A percentile compares a stretch with the other conserved stretches of the same genome.
phyloP scores from a whole-genome alignment of 2,888 invertebrate species.

The Rhaphigaster nebulosa region DNA sequence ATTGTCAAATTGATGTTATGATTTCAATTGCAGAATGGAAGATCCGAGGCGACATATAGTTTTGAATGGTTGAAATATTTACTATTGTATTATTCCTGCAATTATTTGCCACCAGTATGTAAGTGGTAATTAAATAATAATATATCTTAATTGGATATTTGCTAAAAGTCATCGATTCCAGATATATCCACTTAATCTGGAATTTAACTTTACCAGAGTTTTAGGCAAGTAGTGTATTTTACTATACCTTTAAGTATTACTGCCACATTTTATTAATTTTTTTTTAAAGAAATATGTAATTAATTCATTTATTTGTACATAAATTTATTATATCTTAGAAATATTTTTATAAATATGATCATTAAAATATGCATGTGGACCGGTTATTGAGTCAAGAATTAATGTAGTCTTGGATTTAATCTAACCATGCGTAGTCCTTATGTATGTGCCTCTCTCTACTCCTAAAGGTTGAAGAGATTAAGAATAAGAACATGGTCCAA shows the following conservation, averaged over 20 bases:
- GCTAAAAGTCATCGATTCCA: background rate
- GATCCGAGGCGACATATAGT: background rate
- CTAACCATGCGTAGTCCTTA: no score
- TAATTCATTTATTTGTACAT: background rate
- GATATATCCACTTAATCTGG: background rate
- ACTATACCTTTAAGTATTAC: background rate
- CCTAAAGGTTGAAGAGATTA: no score
- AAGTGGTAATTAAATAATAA: background rate
- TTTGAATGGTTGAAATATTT: slow-evolving; percentile 4
- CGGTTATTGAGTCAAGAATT: no score
- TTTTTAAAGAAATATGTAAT: background rate
- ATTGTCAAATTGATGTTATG: background rate
- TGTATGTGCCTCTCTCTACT: no score
- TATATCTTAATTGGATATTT: background rate
- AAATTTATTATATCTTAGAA: background rate
- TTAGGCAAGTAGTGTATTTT: background rate
- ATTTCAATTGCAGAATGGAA: slow-evolving; percentile 9
- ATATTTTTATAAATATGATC: background rate
- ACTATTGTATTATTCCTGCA: background rate
- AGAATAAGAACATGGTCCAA: no score
- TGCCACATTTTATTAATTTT: background rate
- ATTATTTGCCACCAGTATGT: background rate
- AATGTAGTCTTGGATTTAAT: no score
- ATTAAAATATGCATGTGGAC: no score
- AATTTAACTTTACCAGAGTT: background rate